These are phyloP conservation scores for Ameiurus melas DNA, from an alignment of 2,113 vertebrate genomes.

Conservation along the genomic window DNA sequence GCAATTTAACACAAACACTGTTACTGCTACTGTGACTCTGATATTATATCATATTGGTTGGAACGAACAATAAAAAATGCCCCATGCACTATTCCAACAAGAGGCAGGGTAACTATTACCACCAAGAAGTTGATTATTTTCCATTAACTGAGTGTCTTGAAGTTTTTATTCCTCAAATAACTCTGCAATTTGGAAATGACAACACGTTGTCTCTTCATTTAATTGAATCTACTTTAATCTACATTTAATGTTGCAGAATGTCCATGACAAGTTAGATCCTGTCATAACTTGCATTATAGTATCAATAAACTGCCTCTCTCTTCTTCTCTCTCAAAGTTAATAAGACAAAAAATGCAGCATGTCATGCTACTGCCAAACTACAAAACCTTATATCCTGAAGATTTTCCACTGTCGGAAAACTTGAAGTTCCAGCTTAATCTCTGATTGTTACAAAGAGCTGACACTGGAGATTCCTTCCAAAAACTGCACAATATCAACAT, in stretches of 20 bases:
- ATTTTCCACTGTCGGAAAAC: neutral
- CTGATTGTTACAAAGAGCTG: neutral
- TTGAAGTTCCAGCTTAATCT: neutral
- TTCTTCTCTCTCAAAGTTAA: neutral
- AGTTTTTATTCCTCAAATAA: neutral
- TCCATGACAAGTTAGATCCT: neutral
- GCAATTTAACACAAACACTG: neutral
- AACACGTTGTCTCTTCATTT: neutral
- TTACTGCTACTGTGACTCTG: neutral
- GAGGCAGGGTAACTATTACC: neutral
- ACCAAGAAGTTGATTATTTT: neutral
- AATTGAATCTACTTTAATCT: neutral
- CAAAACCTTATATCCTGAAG: neutral
- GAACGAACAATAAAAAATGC: neutral
- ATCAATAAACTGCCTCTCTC: neutral
- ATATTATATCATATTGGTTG: neutral
- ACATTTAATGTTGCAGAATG: neutral
- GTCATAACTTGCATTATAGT: neutral
- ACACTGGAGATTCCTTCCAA: neutral
- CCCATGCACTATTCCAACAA: neutral
- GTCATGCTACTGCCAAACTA: neutral
- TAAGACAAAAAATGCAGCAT: neutral
- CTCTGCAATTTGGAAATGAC: neutral
- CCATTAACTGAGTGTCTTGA: neutral
- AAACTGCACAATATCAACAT: neutral